Base-by-base conservation (phyloP, 2,113 vertebrate genomes). In the Mastomys natalensis region DNA sequence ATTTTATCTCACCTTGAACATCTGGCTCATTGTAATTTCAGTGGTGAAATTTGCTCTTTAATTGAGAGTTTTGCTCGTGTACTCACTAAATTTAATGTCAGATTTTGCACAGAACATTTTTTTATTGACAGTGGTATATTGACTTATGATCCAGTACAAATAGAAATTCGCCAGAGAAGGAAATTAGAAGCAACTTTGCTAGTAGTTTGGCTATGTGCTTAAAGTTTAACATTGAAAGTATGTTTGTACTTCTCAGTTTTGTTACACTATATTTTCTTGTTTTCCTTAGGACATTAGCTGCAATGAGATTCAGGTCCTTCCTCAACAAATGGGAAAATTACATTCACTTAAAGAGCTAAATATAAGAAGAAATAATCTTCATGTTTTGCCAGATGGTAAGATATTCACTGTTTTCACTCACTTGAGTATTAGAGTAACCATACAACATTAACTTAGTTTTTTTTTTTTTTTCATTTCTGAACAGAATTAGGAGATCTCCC, bases 271-370 rank as follows among this genome's bases (percentile, higher is more conserved):
- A 72, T 76, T 96, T 96, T 98, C 97, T 87, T 98, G 15, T 96
- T 97, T 98, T 98, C 96, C 91, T 90, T 94, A 99, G 99, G 99
- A 99, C 98, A 98, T 99, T 90, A 99, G 99, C 98, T 99, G 99
- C 97, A 99, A 99, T 98, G 99, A 99, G 97, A 99, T 99, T 98
- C 99, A 99, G 98, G 99, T 99, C 92, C 99, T 99, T 98, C 99
- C 99, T 60, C 98, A 99, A 95, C 99, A 99, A 98, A 99, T 99
- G 97, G 99, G 99, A 98, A 99, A 99, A 98, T 99, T 99, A 45
- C 99, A 99, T 21, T 99, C 99, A 85, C 99, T 99, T 98, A 99
- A 99, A 98, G 99, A 99, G 98, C 98, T 99, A 97, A 99, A 99
- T 98, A 98, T 99, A 98, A 99, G 99, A 98, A 99, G 99, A 99